Conservation (phyloP, 2,113 vertebrate genomes). For the Siniperca chuatsi region DNA sequence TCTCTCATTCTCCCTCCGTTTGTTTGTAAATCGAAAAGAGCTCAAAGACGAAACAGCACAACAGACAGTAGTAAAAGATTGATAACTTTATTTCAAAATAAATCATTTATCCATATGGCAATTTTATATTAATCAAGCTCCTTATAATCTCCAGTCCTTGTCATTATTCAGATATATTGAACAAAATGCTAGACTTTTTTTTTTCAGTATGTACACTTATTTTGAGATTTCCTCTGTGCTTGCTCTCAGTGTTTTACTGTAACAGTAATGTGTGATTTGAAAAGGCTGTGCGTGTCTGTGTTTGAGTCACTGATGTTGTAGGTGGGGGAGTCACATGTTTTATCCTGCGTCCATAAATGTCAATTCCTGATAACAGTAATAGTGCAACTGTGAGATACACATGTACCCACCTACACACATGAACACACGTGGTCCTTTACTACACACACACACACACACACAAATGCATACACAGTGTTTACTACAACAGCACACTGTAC, state of each 20-base stretch:
- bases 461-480: not conserved
- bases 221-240: constrained; percentile 7
- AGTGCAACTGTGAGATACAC: constrained; percentile 32
- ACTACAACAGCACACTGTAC: constrained; percentile 18
- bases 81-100: constrained; percentile 53
- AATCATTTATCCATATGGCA: constrained; percentile 22
- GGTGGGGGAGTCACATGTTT: constrained; percentile 80
- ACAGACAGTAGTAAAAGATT: constrained; percentile 6
- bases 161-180: not conserved
- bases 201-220: not conserved
- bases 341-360: constrained; percentile 72
- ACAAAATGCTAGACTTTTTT: not conserved
- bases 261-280: constrained; percentile 46
- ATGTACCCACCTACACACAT: constrained; percentile 29
- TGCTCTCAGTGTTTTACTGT: constrained; percentile 42
- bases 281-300: constrained; percentile 35
- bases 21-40: constrained; percentile 21
- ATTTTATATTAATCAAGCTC: constrained; percentile 38
- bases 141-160: not conserved
- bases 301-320: constrained; percentile 73
- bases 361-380: constrained; percentile 71
- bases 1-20: constrained; percentile 20
- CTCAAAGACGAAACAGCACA: constrained; percentile 24
- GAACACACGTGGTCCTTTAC: not conserved
- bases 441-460: not conserved